These are phyloP conservation scores for Chlorospingus semifuscus DNA, from an alignment of 2,797 vertebrate genomes.

Conservation along the genomic window DNA sequence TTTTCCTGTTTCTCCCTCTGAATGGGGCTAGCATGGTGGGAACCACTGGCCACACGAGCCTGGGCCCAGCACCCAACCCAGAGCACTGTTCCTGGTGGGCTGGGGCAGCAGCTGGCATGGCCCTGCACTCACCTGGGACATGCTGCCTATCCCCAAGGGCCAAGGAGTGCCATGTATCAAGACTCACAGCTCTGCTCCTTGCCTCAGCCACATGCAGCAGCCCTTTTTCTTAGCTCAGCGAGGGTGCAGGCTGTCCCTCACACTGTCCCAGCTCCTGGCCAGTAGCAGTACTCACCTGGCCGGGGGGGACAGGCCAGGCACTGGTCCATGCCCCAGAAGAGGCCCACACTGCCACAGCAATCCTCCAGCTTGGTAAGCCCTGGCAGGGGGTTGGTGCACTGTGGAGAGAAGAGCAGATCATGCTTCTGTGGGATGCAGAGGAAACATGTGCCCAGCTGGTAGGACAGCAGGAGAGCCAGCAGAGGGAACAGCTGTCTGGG, in stretches of 20 bases:
- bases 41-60: not conserved
- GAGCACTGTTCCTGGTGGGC: not conserved
- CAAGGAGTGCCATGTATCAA: not conserved
- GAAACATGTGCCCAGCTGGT: fast-evolving
- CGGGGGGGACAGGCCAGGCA: conserved; percentile 85
- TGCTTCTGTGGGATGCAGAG: not conserved
- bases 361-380: conserved; percentile 91
- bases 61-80: not conserved
- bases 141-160: fast-evolving
- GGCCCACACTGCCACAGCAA: conserved; percentile 92
- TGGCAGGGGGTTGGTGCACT: conserved; percentile 90
- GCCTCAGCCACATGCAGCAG: fast-evolving
- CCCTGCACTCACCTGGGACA: not conserved
- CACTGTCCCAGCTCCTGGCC: fast-evolving
- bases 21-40: not conserved
- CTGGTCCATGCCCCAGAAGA: conserved; percentile 88
- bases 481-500: fast-evolving
- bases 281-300: conserved; percentile 81
- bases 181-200: not conserved
- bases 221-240: fast-evolving
- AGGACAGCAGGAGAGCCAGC: not conserved
- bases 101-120: not conserved
- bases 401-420: conserved; percentile 39
- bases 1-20: conserved; percentile 9
- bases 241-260: not conserved